Conservation (phyloP, 2,888 invertebrate species). For the Rhingia rostrata region DNA sequence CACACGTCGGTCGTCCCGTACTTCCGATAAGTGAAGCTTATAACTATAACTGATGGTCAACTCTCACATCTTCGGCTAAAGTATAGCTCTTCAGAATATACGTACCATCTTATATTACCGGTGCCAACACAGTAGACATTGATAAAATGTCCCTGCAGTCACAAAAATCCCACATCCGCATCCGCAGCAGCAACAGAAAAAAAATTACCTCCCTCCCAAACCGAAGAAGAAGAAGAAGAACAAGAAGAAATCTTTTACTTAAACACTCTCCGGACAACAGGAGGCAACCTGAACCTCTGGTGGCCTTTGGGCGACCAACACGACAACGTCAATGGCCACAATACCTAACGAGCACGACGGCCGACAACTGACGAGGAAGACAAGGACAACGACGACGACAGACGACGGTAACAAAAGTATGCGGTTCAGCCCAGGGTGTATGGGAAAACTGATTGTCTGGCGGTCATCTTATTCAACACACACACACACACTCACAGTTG, state of each 20-base stretch:
- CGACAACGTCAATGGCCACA: slow-evolving; percentile 13
- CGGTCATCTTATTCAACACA: slow-evolving; percentile 73
- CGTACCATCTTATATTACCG: slow-evolving; percentile 73
- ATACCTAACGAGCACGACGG: slow-evolving; percentile 16
- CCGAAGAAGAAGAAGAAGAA: slow-evolving; percentile 23
- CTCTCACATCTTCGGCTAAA: slow-evolving; percentile 66
- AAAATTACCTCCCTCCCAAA: background rate
- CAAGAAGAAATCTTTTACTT: slow-evolving; percentile 71
- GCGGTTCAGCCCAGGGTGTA: slow-evolving; percentile 55
- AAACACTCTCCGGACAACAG: slow-evolving; percentile 67
- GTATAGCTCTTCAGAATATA: slow-evolving; percentile 61
- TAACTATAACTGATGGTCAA: slow-evolving; percentile 73
- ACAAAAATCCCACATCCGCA: slow-evolving; percentile 72
- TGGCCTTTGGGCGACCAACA: slow-evolving; percentile 57
- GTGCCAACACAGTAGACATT: slow-evolving; percentile 74
- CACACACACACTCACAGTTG: slow-evolving; percentile 58
- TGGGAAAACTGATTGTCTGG: slow-evolving; percentile 70
- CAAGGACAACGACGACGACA: slow-evolving; percentile 26
- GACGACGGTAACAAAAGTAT: slow-evolving; percentile 71
- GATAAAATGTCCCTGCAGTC: slow-evolving; percentile 75
- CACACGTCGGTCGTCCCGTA: slow-evolving; percentile 13
- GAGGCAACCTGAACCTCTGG: slow-evolving; percentile 71
- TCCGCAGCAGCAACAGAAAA: slow-evolving; percentile 50
- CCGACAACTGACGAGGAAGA: slow-evolving; percentile 36
- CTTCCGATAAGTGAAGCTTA: slow-evolving; percentile 72